Evolutionary conservation across 2,113 vertebrate species (phyloP).

Genomic region (Catharus fuscescens): DNA sequence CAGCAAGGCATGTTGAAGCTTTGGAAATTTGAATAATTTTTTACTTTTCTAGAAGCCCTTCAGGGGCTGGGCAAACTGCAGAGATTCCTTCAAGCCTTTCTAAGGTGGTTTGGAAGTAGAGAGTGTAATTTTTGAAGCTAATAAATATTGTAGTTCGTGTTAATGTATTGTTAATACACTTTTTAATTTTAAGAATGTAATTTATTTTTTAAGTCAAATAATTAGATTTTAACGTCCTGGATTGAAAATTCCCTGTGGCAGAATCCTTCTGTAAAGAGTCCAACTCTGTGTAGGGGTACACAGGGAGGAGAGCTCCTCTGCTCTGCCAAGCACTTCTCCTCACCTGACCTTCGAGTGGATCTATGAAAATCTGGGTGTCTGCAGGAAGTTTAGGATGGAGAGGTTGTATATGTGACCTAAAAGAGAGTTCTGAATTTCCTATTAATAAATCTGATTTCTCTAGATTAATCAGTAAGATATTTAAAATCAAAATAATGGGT

Average conservation of each 20-base stretch:
- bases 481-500: background rate
- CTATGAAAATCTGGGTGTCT: background rate
- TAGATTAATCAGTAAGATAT: background rate
- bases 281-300: background rate
- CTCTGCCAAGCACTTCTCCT: background rate
- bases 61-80: background rate
- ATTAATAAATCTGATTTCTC: background rate
- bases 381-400: background rate
- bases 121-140: background rate
- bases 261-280: background rate
- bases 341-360: background rate
- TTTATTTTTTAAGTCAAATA: background rate
- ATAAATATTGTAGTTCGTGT: background rate
- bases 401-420: background rate
- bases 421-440: background rate
- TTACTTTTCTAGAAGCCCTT: background rate
- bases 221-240: background rate
- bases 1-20: background rate
- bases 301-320: background rate
- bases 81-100: background rate
- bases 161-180: background rate
- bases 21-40: background rate
- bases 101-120: background rate
- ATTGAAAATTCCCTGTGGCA: background rate
- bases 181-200: background rate